Conservation (phyloP, 2,113 vertebrate genomes). For the Petrocephalus microphthalmus region DNA sequence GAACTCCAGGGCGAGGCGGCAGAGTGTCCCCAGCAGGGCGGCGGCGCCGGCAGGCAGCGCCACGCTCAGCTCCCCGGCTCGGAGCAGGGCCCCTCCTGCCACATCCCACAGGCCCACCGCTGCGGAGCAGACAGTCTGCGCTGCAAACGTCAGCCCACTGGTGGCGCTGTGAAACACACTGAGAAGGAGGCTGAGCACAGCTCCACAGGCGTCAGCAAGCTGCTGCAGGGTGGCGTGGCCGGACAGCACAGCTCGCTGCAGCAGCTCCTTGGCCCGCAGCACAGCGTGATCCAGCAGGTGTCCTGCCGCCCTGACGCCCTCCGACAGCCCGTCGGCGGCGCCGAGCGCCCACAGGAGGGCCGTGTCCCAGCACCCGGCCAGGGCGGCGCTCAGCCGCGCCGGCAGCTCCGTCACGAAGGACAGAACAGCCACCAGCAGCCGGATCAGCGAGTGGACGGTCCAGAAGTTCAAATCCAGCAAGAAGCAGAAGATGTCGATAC, state of each 20-base stretch:
- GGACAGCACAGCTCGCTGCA: conserved; percentile 67
- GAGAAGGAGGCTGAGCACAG: conserved; percentile 72
- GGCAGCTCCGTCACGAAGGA: conserved; percentile 68
- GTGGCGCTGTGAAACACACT: conserved; percentile 83
- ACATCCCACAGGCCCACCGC: conserved; percentile 67
- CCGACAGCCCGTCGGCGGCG: conserved; percentile 58
- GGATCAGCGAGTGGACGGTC: conserved; percentile 73
- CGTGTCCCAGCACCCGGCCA: conserved; percentile 63
- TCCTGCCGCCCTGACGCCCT: conserved; percentile 79
- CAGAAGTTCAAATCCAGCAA: conserved; percentile 84
- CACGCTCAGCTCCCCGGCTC: conserved; percentile 64
- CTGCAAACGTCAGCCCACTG: conserved; percentile 76
- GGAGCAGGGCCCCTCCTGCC: conserved; percentile 59
- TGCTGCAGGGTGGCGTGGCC: conserved; percentile 65
- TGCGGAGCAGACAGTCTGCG: conserved; percentile 71
- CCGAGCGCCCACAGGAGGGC: conserved; percentile 51
- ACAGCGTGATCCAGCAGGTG: conserved; percentile 71
- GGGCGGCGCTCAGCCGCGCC: conserved; percentile 48
- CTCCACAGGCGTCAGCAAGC: conserved; percentile 70
- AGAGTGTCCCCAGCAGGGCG: conserved; percentile 83
- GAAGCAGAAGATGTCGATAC: conserved; percentile 68
- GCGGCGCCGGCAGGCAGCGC: conserved; percentile 72
- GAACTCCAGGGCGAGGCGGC: conserved; percentile 71
- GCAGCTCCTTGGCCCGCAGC: conserved; percentile 70
- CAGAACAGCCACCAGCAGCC: conserved; percentile 59